phyloP scores from a whole-genome alignment of 2,888 invertebrate genomes.

The Lepidocyrtoides sp. region DNA sequence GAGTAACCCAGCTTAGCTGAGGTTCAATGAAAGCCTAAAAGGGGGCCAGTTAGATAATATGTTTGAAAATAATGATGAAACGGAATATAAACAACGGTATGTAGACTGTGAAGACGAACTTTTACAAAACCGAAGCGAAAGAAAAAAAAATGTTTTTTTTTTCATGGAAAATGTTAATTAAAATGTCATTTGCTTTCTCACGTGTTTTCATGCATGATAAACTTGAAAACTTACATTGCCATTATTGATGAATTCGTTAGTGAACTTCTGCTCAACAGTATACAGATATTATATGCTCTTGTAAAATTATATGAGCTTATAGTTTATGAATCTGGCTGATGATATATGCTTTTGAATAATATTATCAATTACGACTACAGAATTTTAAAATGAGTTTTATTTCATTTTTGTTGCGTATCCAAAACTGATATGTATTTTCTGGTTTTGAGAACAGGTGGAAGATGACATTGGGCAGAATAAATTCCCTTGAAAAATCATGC shows the following conservation, averaged over 20 bases:
- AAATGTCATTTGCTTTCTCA: not conserved
- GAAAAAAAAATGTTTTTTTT: not conserved
- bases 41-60: too few species aligned
- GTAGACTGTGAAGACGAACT: not conserved
- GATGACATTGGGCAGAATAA: not conserved
- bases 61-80: not conserved
- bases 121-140: not conserved
- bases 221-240: not conserved
- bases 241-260: not conserved
- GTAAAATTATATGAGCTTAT: not conserved
- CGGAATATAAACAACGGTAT: not conserved
- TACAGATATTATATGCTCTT: too few species aligned
- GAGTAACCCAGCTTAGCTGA: not conserved
- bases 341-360: too few species aligned
- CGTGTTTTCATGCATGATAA: not conserved
- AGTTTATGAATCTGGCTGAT: too few species aligned
- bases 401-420: not conserved
- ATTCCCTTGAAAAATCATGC: not conserved
- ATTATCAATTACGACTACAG: too few species aligned
- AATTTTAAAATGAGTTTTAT: not conserved
- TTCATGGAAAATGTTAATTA: not conserved
- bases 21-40: too few species aligned
- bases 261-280: not conserved
- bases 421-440: not conserved
- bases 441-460: not conserved